Evolutionary conservation across 53 echinoderm and acorn worm species (phyloP), one percentile per base, ranked within the genome.

Genomic region (Echinarachnius parma): DNA sequence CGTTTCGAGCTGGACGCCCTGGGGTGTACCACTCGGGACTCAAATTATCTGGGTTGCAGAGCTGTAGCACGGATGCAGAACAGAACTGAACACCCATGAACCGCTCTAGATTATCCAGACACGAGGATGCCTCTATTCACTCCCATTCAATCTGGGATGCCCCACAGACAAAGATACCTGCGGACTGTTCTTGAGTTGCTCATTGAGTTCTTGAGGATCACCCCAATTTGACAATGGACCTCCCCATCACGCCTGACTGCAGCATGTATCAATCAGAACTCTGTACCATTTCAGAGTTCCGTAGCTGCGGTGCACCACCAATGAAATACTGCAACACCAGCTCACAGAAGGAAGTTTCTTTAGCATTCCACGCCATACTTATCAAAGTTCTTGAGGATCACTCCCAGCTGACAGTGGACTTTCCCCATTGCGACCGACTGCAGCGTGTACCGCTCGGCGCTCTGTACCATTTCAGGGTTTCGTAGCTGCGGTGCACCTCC

Each of bases 301-400:
- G 61, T 21, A 95, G 77, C 79, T 95, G 95, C 4, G 95, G 85
- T 22, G 89, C 95, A 3, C 95, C 95, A 15, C 95, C 95, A 21
- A 95, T 81, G 77, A 95, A 95, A 60, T 75, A 87, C 72, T 95
- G 95, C 10, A 87, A 75, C 3, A 95, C 71, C 55, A 87, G 83
- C 46, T 95, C 95, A 4, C 95, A 71, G 53, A 78, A 83, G 25
- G 84, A 82, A n/a, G n/a, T n/a, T n/a, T n/a, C n/a, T n/a, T 46
- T 54, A 94, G 62, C 94, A 94, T 67, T 95, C 95, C 49, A 95
- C 90, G 13, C 95, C 95, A 63, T 90, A 95, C 50, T 91, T 90
- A 34, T 95, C 95, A 91, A 95, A 95, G 79, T 95, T 90, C 66
- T 87, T 87, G 67, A 95, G 84, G 9, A 95, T 90, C 21, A 95